phyloP scores from a whole-genome alignment of 2,113 vertebrate species.

The Peromyscus californicus region DNA sequence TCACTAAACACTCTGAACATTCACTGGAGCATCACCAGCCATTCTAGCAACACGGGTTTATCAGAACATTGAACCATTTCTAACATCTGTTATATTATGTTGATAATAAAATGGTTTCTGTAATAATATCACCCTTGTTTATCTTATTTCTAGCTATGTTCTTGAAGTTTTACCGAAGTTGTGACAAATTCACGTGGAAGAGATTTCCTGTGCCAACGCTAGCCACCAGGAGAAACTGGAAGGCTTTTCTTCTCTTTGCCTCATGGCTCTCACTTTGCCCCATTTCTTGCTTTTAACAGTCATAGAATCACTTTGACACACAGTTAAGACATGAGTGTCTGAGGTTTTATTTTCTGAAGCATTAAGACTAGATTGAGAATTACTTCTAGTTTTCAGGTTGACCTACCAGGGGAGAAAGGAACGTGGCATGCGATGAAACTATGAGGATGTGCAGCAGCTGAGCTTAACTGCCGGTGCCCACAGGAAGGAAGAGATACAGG shows the following conservation, averaged over 20 bases:
- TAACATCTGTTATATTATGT: neutral
- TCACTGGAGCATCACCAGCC: neutral
- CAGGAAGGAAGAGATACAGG: neutral
- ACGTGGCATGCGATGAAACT: conserved; percentile 19
- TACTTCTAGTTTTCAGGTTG: neutral
- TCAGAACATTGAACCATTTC: conserved; percentile 51
- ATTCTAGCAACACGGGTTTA: conserved; percentile 27
- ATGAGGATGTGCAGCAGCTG: neutral
- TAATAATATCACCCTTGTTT: neutral
- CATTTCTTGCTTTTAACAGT: conserved; percentile 15
- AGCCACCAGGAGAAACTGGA: neutral
- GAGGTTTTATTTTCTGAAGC: neutral
- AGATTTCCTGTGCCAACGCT: neutral
- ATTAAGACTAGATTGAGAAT: neutral
- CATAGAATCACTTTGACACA: neutral
- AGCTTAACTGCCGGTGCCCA: neutral
- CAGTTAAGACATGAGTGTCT: neutral
- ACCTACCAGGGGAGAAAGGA: neutral
- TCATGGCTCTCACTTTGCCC: neutral
- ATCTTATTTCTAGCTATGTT: conserved; percentile 48
- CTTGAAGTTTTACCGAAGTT: neutral
- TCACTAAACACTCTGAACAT: neutral
- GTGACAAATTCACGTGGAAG: neutral
- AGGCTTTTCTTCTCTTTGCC: neutral
- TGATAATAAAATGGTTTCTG: conserved; percentile 38